Conservation (phyloP, 2,113 vertebrate genomes). For the Aspiorhynchus laticeps region DNA sequence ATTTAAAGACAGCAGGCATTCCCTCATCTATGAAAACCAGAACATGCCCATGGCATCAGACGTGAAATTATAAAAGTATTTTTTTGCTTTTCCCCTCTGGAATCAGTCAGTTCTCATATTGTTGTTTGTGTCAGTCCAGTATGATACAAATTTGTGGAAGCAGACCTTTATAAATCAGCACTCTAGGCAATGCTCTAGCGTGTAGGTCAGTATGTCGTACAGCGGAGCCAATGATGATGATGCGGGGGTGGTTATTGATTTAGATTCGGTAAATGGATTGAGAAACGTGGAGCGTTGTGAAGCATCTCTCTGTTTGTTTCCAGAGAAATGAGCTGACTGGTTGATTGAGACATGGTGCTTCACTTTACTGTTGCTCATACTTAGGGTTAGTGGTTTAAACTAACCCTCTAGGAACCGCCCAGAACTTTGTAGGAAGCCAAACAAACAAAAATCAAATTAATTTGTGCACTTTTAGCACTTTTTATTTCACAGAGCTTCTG, state of each 20-base stretch:
- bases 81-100: neutral
- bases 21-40: slow-evolving; percentile 58
- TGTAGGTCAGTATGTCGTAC: slow-evolving; percentile 1
- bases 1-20: slow-evolving; percentile 68
- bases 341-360: neutral
- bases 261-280: neutral
- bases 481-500: neutral
- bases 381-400: neutral
- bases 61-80: slow-evolving; percentile 11
- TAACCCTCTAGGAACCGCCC: neutral
- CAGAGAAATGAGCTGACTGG: neutral
- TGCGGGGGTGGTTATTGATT: neutral
- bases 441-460: neutral
- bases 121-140: neutral
- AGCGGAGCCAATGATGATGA: neutral
- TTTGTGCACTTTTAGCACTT: neutral
- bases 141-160: neutral
- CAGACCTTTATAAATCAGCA: neutral
- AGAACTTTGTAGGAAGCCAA: neutral
- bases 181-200: neutral
- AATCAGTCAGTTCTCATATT: neutral
- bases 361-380: neutral
- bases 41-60: slow-evolving; percentile 51
- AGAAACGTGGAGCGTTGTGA: neutral
- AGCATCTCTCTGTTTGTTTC: neutral